These are phyloP conservation scores for Hirtodrosophila confusa DNA, from an alignment of 2,888 invertebrate species.

Conservation along the genomic window DNA sequence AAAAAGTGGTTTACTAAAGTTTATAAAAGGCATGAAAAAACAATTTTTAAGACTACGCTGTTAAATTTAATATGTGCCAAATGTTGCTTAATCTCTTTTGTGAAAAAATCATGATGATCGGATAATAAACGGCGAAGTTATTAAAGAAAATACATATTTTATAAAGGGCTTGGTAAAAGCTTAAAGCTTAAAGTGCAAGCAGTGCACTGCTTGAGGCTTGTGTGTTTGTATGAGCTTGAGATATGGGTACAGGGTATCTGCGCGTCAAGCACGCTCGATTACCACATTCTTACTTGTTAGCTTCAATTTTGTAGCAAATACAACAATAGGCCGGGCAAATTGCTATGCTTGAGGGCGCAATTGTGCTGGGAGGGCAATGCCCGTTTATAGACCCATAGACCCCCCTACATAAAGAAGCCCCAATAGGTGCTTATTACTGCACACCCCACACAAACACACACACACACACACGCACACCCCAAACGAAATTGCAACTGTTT, in stretches of 20 bases:
- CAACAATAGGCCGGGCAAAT: constrained; percentile 18
- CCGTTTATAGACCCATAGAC: constrained; percentile 30
- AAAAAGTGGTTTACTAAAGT: no score
- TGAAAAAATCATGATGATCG: no score
- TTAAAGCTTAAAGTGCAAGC: no score
- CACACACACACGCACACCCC: constrained; percentile 10
- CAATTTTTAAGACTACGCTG: no score
- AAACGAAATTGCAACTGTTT: constrained; percentile 42
- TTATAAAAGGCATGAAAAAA: no score
- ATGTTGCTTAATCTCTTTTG: no score
- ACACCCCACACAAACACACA: constrained; percentile 19
- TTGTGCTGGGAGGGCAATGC: constrained; percentile 70
- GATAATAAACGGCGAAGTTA: no score
- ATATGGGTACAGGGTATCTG: constrained; percentile 1
- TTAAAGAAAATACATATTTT: no score
- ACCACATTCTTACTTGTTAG: background rate
- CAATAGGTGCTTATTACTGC: constrained; percentile 67
- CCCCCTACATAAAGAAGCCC: constrained; percentile 64
- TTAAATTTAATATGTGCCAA: no score
- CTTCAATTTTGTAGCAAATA: constrained; percentile 11
- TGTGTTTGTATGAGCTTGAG: no score
- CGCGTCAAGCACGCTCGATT: background rate
- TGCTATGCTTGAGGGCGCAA: constrained; percentile 78
- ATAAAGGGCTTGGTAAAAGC: no score
- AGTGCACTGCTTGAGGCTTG: no score